phyloP scores from a whole-genome alignment of 2,113 vertebrate genomes.

The Poeciliopsis prolifica region DNA sequence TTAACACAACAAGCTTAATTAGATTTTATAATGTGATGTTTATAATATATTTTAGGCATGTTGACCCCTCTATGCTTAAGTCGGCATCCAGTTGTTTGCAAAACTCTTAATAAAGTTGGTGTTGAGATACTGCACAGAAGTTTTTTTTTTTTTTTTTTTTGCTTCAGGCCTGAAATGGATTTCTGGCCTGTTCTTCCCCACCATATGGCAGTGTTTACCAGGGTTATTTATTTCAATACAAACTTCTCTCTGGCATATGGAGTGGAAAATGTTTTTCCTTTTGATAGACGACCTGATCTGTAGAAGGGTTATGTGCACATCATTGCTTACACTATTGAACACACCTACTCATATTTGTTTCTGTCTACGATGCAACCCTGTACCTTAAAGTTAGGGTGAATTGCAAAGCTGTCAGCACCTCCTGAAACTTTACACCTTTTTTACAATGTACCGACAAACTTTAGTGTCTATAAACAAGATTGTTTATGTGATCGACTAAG shows the following conservation, averaged over 20 bases:
- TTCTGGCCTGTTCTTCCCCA: constrained; percentile 7
- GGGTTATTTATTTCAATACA: constrained; percentile 40
- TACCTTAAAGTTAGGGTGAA: neutral
- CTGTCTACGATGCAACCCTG: neutral
- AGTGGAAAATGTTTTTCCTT: constrained; percentile 20
- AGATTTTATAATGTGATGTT: neutral
- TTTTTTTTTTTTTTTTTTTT: neutral
- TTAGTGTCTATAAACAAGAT: too few relatives aligned
- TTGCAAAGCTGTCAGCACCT: too few relatives aligned
- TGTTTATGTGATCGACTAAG: too few relatives aligned
- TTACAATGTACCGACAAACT: too few relatives aligned
- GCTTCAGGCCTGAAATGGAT: neutral
- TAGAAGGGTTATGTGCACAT: constrained; percentile 1
- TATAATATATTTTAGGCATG: neutral
- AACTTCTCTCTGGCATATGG: constrained; percentile 29
- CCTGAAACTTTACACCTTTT: too few relatives aligned
- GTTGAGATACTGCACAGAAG: neutral
- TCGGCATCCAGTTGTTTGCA: neutral
- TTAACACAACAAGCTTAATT: neutral
- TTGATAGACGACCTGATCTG: constrained; percentile 28
- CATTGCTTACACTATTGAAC: neutral
- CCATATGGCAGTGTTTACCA: constrained; percentile 40
- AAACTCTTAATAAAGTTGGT: neutral
- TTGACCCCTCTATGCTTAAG: neutral
- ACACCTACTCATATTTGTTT: neutral